Conservation (phyloP, 2,888 invertebrate species). For the Cataglyphis albicans region DNA sequence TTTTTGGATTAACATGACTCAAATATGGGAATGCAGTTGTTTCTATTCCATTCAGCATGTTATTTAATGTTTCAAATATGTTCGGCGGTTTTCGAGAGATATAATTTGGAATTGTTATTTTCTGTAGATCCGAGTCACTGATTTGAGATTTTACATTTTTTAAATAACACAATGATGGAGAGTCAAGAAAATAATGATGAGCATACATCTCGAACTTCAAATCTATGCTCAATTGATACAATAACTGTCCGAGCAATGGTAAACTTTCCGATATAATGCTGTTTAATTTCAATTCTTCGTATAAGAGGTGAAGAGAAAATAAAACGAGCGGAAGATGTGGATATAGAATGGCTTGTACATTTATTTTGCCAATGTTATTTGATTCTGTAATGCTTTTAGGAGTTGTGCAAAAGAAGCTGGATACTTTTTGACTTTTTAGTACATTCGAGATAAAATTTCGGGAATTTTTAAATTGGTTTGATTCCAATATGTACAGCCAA, state of each 20-base stretch:
- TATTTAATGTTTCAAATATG: conserved; percentile 91
- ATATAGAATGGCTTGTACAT: conserved; percentile 90
- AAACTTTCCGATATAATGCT: conserved; percentile 90
- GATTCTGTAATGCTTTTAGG: conserved; percentile 21
- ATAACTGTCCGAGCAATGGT: conserved; percentile 89
- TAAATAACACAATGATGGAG: conserved; percentile 89
- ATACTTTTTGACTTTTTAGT: conserved; percentile 84
- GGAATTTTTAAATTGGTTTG: conserved; percentile 87
- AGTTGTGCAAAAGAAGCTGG: conserved; percentile 56
- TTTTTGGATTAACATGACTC: conserved; percentile 90
- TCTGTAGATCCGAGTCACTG: conserved; percentile 87
- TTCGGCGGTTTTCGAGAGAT: conserved; percentile 89
- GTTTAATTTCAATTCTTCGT: conserved; percentile 96
- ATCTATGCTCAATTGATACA: conserved; percentile 93
- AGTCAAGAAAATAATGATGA: conserved; percentile 95
- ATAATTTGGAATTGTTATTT: conserved; percentile 88
- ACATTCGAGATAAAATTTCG: conserved; percentile 86
- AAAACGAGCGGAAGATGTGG: conserved; percentile 91
- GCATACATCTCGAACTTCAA: conserved; percentile 90
- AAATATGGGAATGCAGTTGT: conserved; percentile 91
- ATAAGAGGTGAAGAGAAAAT: conserved; percentile 94
- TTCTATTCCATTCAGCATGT: conserved; percentile 88
- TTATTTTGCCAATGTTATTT: conserved; percentile 86
- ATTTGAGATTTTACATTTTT: conserved; percentile 87
- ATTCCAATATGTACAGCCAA: conserved; percentile 91